Conservation (phyloP, 2,797 vertebrate genomes). For the Artibeus lituratus region DNA sequence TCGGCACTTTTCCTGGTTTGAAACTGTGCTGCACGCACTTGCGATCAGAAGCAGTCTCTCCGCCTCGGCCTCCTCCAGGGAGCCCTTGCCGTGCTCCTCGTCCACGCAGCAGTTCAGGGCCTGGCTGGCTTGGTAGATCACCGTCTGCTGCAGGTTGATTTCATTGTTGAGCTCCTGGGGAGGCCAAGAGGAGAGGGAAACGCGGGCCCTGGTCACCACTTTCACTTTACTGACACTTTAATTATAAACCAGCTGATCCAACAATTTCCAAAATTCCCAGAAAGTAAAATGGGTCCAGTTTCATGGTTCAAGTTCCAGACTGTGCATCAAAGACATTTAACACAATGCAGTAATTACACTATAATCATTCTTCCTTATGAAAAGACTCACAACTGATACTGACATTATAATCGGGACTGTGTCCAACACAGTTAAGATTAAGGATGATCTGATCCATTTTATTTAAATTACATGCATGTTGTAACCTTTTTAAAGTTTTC, state of each 20-base stretch:
- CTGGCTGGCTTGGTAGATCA: conserved; percentile 97
- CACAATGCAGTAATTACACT: background rate
- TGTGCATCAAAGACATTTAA: background rate
- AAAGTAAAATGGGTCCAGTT: background rate
- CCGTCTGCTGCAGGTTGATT: conserved; percentile 95
- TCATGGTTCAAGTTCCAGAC: background rate
- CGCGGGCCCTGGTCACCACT: background rate
- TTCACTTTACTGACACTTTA: conserved; percentile 7
- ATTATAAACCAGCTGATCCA: background rate
- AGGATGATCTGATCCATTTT: background rate
- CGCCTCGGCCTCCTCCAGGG: conserved; percentile 95
- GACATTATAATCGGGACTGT: background rate
- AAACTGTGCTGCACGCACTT: conserved; percentile 83
- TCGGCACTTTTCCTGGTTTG: background rate
- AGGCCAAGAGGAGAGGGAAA: background rate
- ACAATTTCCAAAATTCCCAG: conserved; percentile 9
- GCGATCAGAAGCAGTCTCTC: conserved; percentile 94
- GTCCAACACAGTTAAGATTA: background rate
- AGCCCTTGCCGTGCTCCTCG: conserved; percentile 96
- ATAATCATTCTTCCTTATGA: background rate
- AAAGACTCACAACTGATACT: background rate
- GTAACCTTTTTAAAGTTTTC: background rate
- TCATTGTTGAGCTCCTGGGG: conserved; percentile 91
- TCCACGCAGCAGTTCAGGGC: conserved; percentile 97
- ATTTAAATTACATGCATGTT: background rate